Percentiles rank a stretch among this genome's conserved stretches.
These are phyloP conservation scores for Cheilinus undulatus DNA, from an alignment of 2,113 vertebrate species.

Conservation along the genomic window DNA sequence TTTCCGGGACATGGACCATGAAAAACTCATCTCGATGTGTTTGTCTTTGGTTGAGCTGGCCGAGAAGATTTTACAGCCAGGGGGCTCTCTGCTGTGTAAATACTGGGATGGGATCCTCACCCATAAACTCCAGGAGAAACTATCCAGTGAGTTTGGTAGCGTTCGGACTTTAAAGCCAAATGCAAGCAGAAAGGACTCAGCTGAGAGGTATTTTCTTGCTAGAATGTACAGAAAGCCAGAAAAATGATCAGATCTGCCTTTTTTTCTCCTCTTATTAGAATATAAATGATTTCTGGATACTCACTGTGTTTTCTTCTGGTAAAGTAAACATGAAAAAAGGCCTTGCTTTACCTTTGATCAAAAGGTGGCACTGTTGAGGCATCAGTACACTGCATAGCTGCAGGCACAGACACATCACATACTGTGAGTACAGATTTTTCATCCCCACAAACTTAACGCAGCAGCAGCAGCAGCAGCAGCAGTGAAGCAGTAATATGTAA, in stretches of 20 bases:
- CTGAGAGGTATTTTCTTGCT: slow-evolving; percentile 90
- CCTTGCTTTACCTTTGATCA: slow-evolving; percentile 41
- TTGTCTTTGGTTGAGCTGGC: slow-evolving; percentile 85
- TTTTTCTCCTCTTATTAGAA: too few relatives aligned
- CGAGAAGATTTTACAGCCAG: slow-evolving; percentile 79
- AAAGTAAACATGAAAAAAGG: slow-evolving; percentile 9
- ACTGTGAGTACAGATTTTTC: slow-evolving; percentile 19
- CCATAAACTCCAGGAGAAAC: slow-evolving; percentile 80
- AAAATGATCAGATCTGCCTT: slow-evolving; percentile 3
- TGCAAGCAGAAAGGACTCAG: slow-evolving; percentile 92
- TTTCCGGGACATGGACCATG: slow-evolving; percentile 90
- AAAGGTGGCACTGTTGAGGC: slow-evolving; percentile 83
- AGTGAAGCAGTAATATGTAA: slow-evolving; percentile 54
- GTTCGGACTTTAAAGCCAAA: slow-evolving; percentile 88
- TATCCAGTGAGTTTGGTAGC: slow-evolving; percentile 82
- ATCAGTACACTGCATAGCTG: slow-evolving; percentile 41
- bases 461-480: slow-evolving; percentile 21
- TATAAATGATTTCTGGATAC: neutral
- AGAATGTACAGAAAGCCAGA: slow-evolving; percentile 77
- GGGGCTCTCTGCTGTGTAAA: slow-evolving; percentile 91
- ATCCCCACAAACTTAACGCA: slow-evolving; percentile 46
- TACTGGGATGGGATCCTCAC: slow-evolving; percentile 90
- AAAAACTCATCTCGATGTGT: slow-evolving; percentile 87
- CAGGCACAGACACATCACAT: slow-evolving; percentile 20
- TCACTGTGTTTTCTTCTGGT: neutral